Evolutionary conservation across 2,888 invertebrate species (phyloP).

Genomic region (Drosophila dives): DNA sequence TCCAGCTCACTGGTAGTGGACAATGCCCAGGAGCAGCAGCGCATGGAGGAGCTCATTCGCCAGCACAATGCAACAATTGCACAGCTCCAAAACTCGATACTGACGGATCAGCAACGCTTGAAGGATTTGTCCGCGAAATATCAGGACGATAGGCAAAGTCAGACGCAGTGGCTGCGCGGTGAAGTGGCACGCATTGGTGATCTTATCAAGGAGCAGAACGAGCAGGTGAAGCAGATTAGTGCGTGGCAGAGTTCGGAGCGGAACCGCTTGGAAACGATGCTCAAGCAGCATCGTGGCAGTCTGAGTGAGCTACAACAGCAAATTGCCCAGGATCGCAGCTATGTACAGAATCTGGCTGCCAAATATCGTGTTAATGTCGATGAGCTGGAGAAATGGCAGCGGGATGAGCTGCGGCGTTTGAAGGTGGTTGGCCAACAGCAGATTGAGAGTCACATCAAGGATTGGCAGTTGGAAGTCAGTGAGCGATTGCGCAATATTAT

Average conservation of each 20-base stretch:
- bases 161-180: conserved; percentile 81
- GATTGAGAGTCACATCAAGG: conserved; percentile 77
- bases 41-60: conserved; percentile 77
- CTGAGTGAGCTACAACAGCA: conserved; percentile 78
- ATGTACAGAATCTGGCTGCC: conserved; percentile 77
- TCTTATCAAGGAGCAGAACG: conserved; percentile 79
- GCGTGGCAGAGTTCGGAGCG: conserved; percentile 83
- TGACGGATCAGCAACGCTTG: conserved; percentile 80
- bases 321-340: conserved; percentile 77
- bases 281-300: conserved; percentile 82
- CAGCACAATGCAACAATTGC: conserved; percentile 82
- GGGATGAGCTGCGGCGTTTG: conserved; percentile 80
- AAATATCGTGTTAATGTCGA: conserved; percentile 83
- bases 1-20: conserved; percentile 61
- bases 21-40: conserved; percentile 74
- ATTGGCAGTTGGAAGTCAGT: conserved; percentile 82
- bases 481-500: conserved; percentile 76
- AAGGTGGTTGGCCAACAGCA: conserved; percentile 72
- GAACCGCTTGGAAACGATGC: conserved; percentile 76
- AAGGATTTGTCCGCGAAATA: conserved; percentile 78
- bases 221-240: conserved; percentile 81
- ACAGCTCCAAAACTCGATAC: conserved; percentile 80
- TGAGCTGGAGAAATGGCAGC: conserved; percentile 83
- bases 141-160: conserved; percentile 81
- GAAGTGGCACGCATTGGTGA: conserved; percentile 80